Percentiles rank a stretch among this genome's conserved stretches.
These are phyloP conservation scores for Nemopilema nomurai DNA, from an alignment of 30 jellyfish, hydroid and myxozoan species.

Conservation along the genomic window DNA sequence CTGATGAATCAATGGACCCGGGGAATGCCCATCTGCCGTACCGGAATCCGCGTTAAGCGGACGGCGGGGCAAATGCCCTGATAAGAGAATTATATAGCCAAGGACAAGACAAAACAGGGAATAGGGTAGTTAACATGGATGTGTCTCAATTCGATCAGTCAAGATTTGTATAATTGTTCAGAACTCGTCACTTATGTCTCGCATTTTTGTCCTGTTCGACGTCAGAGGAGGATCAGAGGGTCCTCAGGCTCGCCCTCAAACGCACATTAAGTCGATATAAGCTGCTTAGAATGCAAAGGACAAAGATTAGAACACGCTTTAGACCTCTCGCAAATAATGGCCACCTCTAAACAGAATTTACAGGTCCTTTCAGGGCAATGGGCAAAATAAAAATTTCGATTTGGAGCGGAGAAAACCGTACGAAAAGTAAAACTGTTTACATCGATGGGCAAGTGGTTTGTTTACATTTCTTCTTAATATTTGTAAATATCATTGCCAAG, in stretches of 20 bases:
- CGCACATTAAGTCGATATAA: not conserved
- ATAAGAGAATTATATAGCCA: too few species aligned
- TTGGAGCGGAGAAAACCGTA: not conserved
- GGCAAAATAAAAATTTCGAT: not conserved
- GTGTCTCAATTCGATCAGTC: too few species aligned
- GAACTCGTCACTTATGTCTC: not conserved
- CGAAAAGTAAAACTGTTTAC: too few species aligned
- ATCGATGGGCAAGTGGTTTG: too few species aligned
- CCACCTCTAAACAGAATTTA: not conserved
- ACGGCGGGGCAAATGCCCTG: not conserved
- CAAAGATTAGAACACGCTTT: not conserved
- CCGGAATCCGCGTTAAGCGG: not conserved
- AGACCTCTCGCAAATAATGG: not conserved
- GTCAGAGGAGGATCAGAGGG: not conserved
- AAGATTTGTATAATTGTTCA: too few species aligned
- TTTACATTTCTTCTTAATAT: too few species aligned
- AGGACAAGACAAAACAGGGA: too few species aligned
- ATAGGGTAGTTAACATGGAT: too few species aligned
- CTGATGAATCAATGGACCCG: not conserved
- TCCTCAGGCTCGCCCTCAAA: not conserved
- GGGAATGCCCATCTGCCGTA: constrained; percentile 64
- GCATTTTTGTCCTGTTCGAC: not conserved
- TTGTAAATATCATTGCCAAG: too few species aligned
- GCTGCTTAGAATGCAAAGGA: not conserved
- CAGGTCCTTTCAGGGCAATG: not conserved